A percentile compares a stretch with the other conserved stretches of the same genome.
These are phyloP conservation scores for Lagocephalus sceleratus DNA, from an alignment of 2,797 vertebrate genomes.

Conservation along the genomic window DNA sequence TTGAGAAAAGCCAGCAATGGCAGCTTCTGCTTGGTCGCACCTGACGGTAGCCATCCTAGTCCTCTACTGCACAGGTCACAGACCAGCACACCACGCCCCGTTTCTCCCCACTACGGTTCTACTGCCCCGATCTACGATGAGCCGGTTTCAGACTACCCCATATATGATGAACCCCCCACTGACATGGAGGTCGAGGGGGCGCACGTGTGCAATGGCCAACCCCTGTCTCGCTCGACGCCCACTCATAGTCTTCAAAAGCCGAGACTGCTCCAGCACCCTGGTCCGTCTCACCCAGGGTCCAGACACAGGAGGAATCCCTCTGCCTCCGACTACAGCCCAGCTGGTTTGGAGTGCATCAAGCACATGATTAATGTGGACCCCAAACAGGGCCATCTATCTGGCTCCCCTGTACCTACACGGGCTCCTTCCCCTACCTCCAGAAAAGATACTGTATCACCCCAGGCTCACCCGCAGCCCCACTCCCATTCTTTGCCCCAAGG, in stretches of 20 bases:
- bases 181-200: constrained; percentile 87
- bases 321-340: constrained; percentile 85
- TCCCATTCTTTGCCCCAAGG: constrained; percentile 54
- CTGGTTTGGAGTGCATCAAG: constrained; percentile 89
- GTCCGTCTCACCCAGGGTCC: constrained; percentile 65
- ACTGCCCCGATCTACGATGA: constrained; percentile 82
- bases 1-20: constrained; percentile 85
- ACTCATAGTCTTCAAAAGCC: constrained; percentile 80
- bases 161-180: constrained; percentile 87
- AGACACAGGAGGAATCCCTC: constrained; percentile 79
- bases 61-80: constrained; percentile 70
- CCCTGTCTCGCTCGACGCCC: constrained; percentile 65
- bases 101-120: constrained; percentile 80
- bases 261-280: constrained; percentile 78
- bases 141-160: constrained; percentile 81
- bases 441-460: constrained; percentile 45
- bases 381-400: constrained; percentile 63
- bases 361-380: constrained; percentile 89
- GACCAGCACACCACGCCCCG: constrained; percentile 74
- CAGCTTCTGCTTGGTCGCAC: constrained; percentile 80
- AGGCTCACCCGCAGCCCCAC: constrained; percentile 45
- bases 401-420: constrained; percentile 62
- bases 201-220: constrained; percentile 67
- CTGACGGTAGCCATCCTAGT: constrained; percentile 66
- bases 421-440: constrained; percentile 59